Base-by-base conservation (phyloP, 2,797 vertebrate genomes). In the Myotis findleyi region DNA sequence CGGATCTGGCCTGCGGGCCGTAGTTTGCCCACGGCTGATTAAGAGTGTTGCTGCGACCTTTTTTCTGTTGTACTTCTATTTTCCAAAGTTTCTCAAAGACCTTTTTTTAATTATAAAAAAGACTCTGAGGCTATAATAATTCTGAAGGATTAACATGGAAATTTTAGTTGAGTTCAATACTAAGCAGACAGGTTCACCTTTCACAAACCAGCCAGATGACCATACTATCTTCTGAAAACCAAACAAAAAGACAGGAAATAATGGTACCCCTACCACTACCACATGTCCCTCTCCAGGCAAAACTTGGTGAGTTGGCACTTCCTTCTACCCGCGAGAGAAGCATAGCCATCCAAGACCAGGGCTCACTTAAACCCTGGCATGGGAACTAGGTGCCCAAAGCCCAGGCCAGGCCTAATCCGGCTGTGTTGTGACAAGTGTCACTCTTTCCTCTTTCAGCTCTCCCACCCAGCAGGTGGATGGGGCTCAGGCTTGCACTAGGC, bases 81-180 rank as follows among this genome's bases (percentile, higher is more conserved):
- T 94, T 80, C 25, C 49, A 87, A 87, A 95, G 69, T 55, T 92
- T 93, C 62, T 93, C 88, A 87, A 79, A 94, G 62, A 76, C 1
- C 8, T 36, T 69, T 81, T 80, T 90, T 51, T 62, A 89, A 95
- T 76, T 92, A 64, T 33, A 62, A 55, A 83, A 89, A 64, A 92
- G 20, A 95, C 87, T 91, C 77, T 25, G 49, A 87, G 36, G 55
- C 71, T 94, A 21, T 59, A 84, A 64, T 71, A 93, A 72, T 88
- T 80, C 73, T 79, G 88, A 95, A 87, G 30, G 41, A 79, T 72
- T 95, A 66, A 83, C 10, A 73, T 83, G 66, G 51, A 76, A 93
- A 82, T 89, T 90, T 93, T 69, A 87, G 47, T 21, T 66, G 87
- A 77, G 27, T 72, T 87, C 38, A 92, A 71, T n/a, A 85, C 20